phyloP scores from a whole-genome alignment of 2,888 invertebrate genomes.

The Sturmia bella region DNA sequence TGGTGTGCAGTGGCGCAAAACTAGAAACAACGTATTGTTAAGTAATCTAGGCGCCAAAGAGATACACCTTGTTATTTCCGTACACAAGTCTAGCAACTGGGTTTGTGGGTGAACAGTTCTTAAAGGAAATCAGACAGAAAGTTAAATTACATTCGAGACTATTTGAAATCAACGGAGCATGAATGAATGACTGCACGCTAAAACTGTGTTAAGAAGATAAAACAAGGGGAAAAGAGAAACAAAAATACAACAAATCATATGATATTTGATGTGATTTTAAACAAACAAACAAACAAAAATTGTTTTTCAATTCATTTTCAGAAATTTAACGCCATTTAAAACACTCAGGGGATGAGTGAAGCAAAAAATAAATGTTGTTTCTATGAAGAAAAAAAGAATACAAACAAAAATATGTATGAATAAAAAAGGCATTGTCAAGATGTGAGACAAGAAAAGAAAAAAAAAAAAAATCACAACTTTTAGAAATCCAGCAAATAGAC shows the following conservation, averaged over 20 bases:
- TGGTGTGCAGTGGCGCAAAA: not conserved
- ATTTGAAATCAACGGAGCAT: conserved; percentile 40
- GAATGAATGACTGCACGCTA: conserved; percentile 27
- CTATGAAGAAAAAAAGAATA: too few species aligned
- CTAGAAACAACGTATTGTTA: conserved; percentile 12
- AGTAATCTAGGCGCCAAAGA: conserved; percentile 1
- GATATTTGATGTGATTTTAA: conserved; percentile 10
- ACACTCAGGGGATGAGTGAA: not conserved
- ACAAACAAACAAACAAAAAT: too few species aligned
- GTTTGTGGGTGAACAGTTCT: conserved; percentile 18
- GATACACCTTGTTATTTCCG: conserved; percentile 13
- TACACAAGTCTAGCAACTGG: conserved; percentile 1
- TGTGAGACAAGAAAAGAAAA: too few species aligned
- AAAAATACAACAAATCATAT: conserved; percentile 1
- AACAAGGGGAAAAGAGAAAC: not conserved
- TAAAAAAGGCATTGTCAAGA: not conserved
- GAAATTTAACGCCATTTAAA: conserved; percentile 5
- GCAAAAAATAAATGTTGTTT: conserved; percentile 1
- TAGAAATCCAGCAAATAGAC: too few species aligned
- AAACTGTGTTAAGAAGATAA: conserved; percentile 16
- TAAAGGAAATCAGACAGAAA: conserved; percentile 15
- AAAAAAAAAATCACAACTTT: too few species aligned
- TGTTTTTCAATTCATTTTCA: not conserved
- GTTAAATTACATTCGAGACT: conserved; percentile 40
- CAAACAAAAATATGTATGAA: not conserved